These are phyloP conservation scores for Chrysoperla carnea DNA, from an alignment of 1,140 invertebrate species.

Conservation along the genomic window DNA sequence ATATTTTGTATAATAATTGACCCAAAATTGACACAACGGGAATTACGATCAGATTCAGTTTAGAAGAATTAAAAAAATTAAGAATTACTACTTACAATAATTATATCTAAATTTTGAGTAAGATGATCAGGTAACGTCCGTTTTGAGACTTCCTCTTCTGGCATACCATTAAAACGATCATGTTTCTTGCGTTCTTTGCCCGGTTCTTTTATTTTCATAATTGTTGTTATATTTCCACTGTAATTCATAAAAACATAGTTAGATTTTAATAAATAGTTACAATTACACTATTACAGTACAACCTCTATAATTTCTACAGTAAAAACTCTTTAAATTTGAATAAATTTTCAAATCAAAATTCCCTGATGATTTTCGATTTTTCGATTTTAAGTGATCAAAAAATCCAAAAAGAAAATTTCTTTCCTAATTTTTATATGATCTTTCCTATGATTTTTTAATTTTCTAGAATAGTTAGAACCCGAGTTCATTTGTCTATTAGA, in stretches of 20 bases:
- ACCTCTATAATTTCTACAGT: slow-evolving; percentile 1
- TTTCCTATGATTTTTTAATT: too few relatives aligned
- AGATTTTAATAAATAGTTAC: not conserved
- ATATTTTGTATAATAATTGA: too few relatives aligned
- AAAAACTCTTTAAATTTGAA: too few relatives aligned
- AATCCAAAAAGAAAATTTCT: too few relatives aligned
- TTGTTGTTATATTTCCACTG: not conserved
- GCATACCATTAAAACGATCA: slow-evolving; percentile 92
- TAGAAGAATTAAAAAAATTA: slow-evolving; percentile 3
- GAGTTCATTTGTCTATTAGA: too few relatives aligned
- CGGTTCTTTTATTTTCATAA: slow-evolving; percentile 23
- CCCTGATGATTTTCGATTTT: too few relatives aligned
- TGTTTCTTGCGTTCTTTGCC: slow-evolving; percentile 85
- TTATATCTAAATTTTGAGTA: slow-evolving; percentile 82
- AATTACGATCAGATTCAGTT: too few relatives aligned
- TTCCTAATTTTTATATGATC: too few relatives aligned
- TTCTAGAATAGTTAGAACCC: too few relatives aligned
- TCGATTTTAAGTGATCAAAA: too few relatives aligned
- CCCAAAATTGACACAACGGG: too few relatives aligned
- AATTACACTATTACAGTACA: not conserved
- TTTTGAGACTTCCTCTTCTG: slow-evolving; percentile 88
- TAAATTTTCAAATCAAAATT: too few relatives aligned
- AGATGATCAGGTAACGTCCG: slow-evolving; percentile 87
- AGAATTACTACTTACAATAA: slow-evolving; percentile 69
- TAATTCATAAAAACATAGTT: not conserved